Evolutionary conservation across 2,797 vertebrate genomes (phyloP).

Genomic region (Carcharodon carcharias): DNA sequence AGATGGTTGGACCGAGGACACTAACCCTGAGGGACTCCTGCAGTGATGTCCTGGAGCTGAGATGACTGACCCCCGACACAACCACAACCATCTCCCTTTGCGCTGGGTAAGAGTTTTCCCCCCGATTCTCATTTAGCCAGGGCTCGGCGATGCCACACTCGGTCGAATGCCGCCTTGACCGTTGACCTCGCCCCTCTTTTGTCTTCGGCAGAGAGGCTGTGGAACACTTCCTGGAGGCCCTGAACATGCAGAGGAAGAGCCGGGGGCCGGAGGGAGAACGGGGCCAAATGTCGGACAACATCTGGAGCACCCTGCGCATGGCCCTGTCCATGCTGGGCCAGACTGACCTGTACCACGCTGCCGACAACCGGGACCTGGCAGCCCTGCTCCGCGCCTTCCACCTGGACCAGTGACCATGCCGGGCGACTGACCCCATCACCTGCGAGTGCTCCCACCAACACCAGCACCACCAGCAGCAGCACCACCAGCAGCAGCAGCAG

Average conservation of each 20-base stretch:
- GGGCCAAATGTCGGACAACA: constrained; percentile 95
- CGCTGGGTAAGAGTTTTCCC: no score
- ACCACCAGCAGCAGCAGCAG: no score
- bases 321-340: constrained; percentile 97
- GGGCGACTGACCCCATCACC: neutral
- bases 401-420: constrained; percentile 71
- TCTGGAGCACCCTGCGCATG: constrained; percentile 97
- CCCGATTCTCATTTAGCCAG: no score
- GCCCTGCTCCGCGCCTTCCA: constrained; percentile 77
- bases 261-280: constrained; percentile 67
- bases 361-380: constrained; percentile 79
- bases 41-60: no score
- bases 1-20: no score
- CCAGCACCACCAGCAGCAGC: no score
- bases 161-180: no score
- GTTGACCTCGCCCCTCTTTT: no score
- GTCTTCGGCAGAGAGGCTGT: constrained; percentile 80
- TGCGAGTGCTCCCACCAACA: neutral
- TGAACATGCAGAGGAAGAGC: constrained; percentile 83
- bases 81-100: no score
- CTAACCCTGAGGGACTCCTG: no score
- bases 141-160: no score
- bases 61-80: no score
- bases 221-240: constrained; percentile 93
- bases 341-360: constrained; percentile 80